Percentiles rank a stretch among this genome's conserved stretches.
These are phyloP conservation scores for Okapia johnstoni DNA, from an alignment of 2,113 vertebrate genomes.

Conservation along the genomic window DNA sequence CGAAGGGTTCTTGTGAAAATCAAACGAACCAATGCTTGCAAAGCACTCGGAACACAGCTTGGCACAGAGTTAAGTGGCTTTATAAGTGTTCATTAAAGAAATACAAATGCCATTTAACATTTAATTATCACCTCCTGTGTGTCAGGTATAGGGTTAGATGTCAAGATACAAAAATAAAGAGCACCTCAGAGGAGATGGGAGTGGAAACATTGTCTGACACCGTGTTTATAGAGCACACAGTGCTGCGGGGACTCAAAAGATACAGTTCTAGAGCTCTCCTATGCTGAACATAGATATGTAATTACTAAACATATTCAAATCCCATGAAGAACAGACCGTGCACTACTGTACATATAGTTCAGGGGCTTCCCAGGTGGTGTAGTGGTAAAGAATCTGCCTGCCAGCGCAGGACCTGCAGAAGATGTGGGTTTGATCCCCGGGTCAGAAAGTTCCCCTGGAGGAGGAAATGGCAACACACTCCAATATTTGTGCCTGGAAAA, in stretches of 20 bases:
- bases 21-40: neutral
- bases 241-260: neutral
- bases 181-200: neutral
- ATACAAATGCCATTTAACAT: neutral
- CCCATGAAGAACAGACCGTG: too few relatives aligned
- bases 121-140: neutral
- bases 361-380: neutral
- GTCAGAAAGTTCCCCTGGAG: neutral
- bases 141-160: neutral
- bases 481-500: neutral
- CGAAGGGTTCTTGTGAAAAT: neutral
- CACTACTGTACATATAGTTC: rapidly evolving
- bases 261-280: too few relatives aligned
- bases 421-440: neutral
- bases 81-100: neutral
- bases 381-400: neutral
- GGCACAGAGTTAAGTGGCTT: neutral
- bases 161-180: neutral
- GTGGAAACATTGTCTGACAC: neutral
- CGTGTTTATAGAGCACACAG: neutral
- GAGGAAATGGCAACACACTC: neutral
- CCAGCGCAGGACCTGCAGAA: neutral
- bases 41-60: neutral
- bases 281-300: too few relatives aligned
- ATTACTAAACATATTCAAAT: too few relatives aligned